Evolutionary conservation across 2,888 invertebrate genomes (phyloP), one percentile per base, ranked within the genome.

Genomic region (Cetonia aurata): DNA sequence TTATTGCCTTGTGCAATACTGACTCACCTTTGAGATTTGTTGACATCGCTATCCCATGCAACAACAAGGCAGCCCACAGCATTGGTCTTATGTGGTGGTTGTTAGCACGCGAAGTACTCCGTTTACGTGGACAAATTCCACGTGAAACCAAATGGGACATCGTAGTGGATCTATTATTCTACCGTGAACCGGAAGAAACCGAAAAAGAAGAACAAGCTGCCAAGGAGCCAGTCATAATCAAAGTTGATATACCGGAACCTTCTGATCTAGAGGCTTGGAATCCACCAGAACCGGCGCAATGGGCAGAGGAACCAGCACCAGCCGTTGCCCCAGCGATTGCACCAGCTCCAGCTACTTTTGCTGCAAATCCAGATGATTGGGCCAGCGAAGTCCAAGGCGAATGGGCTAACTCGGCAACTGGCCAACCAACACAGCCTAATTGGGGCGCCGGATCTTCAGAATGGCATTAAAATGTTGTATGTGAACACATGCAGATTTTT

Each of bases 21-120:
- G 99, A 99, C 85, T 97, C 98, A 3, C 99, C 98, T 19, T 88
- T 99, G 73, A 90, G 96, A 80, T 96, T 96, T 84, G 98, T 99
- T 74, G 99, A 99, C 84, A 97, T 99, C 86, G 95, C 96, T 53
- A 98, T 99, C 83, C 99, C 99, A 74, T 98, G 99, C 89, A 99
- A 99, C 87, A 99, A 96, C 86, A 99, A 99, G 89, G 93, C 96
- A 65, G 89, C 93, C 15, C 95, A 97, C 86, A 98, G 98, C 65
- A 96, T 99, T 82, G 99, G 99, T 86, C 88, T 99, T 78, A 96
- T 99, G 95, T 99, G 98, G 98, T 99, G 99, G 99, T 86, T 99
- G 82, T 87, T 99, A 82, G 96, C 99, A 2, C 93, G 99, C 79
- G 99, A 99, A 65, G 50, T 95, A 31, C 89, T 99, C 44, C 93